Percentiles rank a stretch among this genome's conserved stretches.
phyloP scores from a whole-genome alignment of 2,888 invertebrate genomes.

The Diachrysia chrysitis region DNA sequence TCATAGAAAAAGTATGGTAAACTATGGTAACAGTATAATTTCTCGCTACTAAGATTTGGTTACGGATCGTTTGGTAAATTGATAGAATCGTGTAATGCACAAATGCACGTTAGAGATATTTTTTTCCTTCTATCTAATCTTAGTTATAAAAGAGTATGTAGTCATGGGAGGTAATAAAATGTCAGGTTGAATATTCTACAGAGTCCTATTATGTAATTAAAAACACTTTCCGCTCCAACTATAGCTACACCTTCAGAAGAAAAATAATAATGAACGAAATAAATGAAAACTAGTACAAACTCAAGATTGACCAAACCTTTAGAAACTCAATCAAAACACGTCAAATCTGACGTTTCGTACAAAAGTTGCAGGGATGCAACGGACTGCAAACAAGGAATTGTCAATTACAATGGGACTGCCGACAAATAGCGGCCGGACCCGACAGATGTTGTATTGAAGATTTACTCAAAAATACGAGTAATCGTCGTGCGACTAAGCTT shows the following conservation, averaged over 20 bases:
- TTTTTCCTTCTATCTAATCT: conserved; percentile 25
- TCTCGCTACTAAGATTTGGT: conserved; percentile 72
- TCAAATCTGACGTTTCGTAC: conserved; percentile 56
- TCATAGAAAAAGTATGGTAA: conserved; percentile 55
- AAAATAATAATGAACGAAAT: conserved; percentile 23
- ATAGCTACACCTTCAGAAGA: background rate
- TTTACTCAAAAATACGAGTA: conserved; percentile 80
- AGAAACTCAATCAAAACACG: conserved; percentile 55
- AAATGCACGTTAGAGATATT: conserved; percentile 43
- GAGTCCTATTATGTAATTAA: background rate
- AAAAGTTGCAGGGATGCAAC: conserved; percentile 66
- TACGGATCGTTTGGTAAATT: conserved; percentile 72
- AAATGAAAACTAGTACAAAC: conserved; percentile 5
- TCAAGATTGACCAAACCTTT: conserved; percentile 32
- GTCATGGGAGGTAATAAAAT: conserved; percentile 38
- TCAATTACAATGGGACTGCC: conserved; percentile 63
- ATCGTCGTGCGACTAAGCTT: conserved; percentile 77
- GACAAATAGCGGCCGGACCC: conserved; percentile 64
- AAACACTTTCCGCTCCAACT: background rate
- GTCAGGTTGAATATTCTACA: conserved; percentile 25
- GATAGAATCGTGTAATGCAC: conserved; percentile 57
- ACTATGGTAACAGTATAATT: conserved; percentile 66
- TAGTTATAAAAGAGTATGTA: conserved; percentile 21
- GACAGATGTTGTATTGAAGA: conserved; percentile 71
- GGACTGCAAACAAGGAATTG: conserved; percentile 47